Conservation (phyloP, 1,140 invertebrate genomes). For the Drosophila mayri region DNA sequence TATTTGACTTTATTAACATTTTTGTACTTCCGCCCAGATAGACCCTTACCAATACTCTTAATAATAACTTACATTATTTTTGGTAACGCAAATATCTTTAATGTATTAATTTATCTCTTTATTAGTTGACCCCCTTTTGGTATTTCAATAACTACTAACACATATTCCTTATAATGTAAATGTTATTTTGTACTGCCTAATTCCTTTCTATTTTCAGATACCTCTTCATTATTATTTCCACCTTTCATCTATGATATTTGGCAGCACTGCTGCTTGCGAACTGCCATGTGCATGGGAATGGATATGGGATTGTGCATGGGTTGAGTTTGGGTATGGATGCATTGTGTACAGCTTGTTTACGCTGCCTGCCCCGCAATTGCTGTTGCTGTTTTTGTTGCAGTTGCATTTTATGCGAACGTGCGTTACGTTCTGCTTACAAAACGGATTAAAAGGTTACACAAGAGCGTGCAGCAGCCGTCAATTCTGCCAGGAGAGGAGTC, state of each 20-base stretch:
- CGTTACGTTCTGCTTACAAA: constrained; percentile 84
- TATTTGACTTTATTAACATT: no score
- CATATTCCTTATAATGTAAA: no score
- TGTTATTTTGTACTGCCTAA: no score
- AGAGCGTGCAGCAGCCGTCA: constrained; percentile 69
- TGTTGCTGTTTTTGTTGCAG: constrained; percentile 37
- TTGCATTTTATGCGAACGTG: constrained; percentile 69
- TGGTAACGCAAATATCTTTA: no score
- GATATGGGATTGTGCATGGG: constrained; percentile 26
- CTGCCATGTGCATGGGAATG: constrained; percentile 32
- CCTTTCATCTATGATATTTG: not conserved
- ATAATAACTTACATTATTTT: no score
- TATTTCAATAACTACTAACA: no score
- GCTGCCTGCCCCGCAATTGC: constrained; percentile 37
- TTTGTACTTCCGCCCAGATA: no score
- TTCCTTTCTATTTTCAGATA: not conserved
- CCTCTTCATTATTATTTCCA: not conserved
- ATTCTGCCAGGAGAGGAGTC: constrained; percentile 28
- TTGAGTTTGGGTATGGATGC: constrained; percentile 35
- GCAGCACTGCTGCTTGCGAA: constrained; percentile 15
- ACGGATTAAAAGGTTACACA: constrained; percentile 84
- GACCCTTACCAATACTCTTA: no score
- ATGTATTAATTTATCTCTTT: no score
- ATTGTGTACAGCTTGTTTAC: constrained; percentile 77
- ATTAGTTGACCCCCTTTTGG: no score